Conservation (phyloP, 2,113 vertebrate species). For the Isurus oxyrinchus region DNA sequence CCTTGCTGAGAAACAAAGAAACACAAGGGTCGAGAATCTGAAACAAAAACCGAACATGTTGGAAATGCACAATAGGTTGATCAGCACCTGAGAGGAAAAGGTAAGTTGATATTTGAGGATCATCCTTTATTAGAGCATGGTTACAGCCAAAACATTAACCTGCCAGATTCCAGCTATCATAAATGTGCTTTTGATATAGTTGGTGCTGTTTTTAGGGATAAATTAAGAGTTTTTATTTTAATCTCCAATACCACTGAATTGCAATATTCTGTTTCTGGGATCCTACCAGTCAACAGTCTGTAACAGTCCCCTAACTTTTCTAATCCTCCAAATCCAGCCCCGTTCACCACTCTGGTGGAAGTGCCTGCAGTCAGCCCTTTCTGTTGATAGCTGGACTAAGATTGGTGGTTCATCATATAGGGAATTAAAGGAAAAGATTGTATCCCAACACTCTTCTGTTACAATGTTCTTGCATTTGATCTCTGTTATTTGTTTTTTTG, state of each 20-base stretch:
- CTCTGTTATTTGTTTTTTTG: neutral
- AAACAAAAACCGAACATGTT: neutral
- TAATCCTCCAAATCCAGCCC: neutral
- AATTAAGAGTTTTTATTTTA: neutral
- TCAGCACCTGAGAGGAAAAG: neutral
- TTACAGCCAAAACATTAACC: neutral
- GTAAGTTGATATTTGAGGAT: neutral
- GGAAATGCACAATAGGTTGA: neutral
- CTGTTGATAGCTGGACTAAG: neutral
- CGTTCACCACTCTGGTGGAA: neutral
- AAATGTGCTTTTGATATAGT: neutral
- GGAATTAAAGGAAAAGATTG: neutral
- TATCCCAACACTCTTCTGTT: neutral
- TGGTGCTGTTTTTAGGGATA: neutral
- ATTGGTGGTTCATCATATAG: neutral
- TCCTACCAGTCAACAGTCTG: neutral
- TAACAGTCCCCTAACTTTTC: neutral
- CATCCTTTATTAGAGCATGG: neutral
- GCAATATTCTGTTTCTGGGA: neutral
- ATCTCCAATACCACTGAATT: neutral
- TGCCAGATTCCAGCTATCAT: neutral
- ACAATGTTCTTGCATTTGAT: neutral
- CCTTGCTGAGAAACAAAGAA: neutral
- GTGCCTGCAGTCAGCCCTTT: neutral
- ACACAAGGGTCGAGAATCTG: neutral